phyloP scores from a whole-genome alignment of 2,797 vertebrate genomes.

The Ptychobarbus kaznakovi region DNA sequence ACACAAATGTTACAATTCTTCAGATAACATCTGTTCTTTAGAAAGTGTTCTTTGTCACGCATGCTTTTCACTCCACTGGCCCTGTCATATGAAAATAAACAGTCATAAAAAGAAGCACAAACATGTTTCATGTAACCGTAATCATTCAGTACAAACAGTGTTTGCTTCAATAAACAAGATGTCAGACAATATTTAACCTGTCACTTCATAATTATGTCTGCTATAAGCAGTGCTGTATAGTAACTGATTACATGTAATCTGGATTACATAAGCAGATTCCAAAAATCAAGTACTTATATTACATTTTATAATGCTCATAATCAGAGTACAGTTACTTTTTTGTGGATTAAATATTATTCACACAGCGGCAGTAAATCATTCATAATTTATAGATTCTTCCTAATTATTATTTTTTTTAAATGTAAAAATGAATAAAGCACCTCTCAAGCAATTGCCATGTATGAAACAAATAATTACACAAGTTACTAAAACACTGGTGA shows the following conservation, averaged over 20 bases:
- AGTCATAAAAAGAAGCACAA: not conserved
- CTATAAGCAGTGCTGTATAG: not conserved
- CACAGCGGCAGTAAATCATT: not conserved
- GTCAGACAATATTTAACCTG: not conserved
- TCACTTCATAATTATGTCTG: not conserved
- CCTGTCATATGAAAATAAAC: not conserved
- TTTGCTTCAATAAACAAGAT: not conserved
- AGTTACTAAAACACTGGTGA: too few species aligned
- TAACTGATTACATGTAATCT: not conserved
- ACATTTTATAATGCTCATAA: not conserved
- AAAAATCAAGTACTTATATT: not conserved
- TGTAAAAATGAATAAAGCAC: too few species aligned
- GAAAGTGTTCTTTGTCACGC: not conserved
- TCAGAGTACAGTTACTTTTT: not conserved
- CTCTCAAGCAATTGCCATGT: too few species aligned
- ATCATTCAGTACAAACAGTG: not conserved
- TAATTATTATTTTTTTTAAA: too few species aligned
- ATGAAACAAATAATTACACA: too few species aligned
- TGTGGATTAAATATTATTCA: not conserved
- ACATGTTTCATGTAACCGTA: not conserved
- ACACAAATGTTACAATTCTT: conserved; percentile 1
- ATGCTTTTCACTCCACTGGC: conserved; percentile 13
- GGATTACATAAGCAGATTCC: not conserved
- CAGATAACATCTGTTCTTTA: conserved; percentile 22
- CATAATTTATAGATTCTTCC: not conserved